Evolutionary conservation across 1,140 invertebrate species (phyloP).

Genomic region (Aphidius gifuensis): DNA sequence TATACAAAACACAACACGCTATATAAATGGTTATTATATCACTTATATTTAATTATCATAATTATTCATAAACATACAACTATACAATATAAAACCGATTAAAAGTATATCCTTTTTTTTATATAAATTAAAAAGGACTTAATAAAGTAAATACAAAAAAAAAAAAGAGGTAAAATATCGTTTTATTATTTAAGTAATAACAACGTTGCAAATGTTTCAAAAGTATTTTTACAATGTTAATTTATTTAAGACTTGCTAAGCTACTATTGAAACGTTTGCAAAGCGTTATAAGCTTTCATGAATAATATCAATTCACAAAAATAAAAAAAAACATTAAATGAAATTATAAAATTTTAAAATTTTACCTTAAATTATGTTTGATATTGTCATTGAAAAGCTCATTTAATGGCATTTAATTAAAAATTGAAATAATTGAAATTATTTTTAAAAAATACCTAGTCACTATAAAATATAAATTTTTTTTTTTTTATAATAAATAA

Average conservation of each 20-base stretch:
- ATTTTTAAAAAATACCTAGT: no score
- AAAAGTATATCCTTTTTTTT: no score
- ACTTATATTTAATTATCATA: slow-evolving; percentile 11
- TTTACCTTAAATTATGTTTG: slow-evolving; percentile 1
- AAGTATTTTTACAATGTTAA: slow-evolving; percentile 29
- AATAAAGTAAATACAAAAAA: slow-evolving; percentile 3
- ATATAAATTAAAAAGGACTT: no score
- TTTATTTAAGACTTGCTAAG: neutral
- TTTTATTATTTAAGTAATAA: slow-evolving; percentile 41
- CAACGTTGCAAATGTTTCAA: slow-evolving; percentile 52
- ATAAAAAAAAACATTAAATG: no score
- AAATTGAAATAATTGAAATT: no score
- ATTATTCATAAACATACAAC: neutral
- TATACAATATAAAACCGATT: no score
- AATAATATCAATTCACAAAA: no score
- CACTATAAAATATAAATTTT: no score
- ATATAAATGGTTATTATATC: slow-evolving; percentile 29
- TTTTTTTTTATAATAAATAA: no score
- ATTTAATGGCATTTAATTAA: no score
- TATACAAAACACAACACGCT: slow-evolving; percentile 44
- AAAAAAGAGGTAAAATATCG: neutral
- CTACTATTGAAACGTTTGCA: slow-evolving; percentile 51
- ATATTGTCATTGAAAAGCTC: no score
- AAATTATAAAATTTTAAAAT: neutral
- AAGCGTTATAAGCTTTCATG: slow-evolving; percentile 28